Conservation (phyloP, 2,888 invertebrate species). For the Zonitis immaculata region DNA sequence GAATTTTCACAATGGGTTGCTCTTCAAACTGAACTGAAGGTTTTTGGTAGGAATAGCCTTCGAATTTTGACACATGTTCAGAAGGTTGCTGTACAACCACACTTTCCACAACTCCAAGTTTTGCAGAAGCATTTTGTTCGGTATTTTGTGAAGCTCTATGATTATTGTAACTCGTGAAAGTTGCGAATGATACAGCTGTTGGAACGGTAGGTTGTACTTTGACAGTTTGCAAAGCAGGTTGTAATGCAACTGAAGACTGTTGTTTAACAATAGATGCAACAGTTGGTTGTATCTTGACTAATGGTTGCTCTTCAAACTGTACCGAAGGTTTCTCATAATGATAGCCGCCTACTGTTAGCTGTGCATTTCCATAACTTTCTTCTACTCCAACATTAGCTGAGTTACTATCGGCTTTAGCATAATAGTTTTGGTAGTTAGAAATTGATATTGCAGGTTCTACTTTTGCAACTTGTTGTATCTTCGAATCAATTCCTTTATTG, state of each 20-base stretch:
- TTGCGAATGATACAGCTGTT: neutral
- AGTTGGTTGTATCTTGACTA: constrained; percentile 1
- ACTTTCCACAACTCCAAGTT: neutral
- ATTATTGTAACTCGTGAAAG: neutral
- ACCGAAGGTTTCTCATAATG: constrained; percentile 27
- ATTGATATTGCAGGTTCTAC: constrained; percentile 1
- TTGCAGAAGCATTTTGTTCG: neutral
- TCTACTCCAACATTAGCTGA: neutral
- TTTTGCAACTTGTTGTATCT: constrained; percentile 7
- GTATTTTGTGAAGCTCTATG: neutral
- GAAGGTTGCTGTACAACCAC: constrained; percentile 7
- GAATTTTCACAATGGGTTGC: neutral
- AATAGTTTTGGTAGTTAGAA: constrained; percentile 1
- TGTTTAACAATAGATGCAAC: no score
- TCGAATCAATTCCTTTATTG: no score
- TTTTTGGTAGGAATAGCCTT: constrained; percentile 26
- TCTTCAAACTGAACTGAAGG: neutral
- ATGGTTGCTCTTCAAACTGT: constrained; percentile 13
- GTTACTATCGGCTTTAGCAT: neutral
- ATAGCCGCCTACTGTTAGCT: constrained; percentile 32
- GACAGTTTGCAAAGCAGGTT: no score
- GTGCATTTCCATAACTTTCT: constrained; percentile 40
- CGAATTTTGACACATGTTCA: constrained; percentile 10
- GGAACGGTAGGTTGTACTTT: neutral
- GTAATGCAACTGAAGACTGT: neutral